These are phyloP conservation scores for Hirtodrosophila alboralis DNA, from an alignment of 2,888 invertebrate species.

Conservation along the genomic window DNA sequence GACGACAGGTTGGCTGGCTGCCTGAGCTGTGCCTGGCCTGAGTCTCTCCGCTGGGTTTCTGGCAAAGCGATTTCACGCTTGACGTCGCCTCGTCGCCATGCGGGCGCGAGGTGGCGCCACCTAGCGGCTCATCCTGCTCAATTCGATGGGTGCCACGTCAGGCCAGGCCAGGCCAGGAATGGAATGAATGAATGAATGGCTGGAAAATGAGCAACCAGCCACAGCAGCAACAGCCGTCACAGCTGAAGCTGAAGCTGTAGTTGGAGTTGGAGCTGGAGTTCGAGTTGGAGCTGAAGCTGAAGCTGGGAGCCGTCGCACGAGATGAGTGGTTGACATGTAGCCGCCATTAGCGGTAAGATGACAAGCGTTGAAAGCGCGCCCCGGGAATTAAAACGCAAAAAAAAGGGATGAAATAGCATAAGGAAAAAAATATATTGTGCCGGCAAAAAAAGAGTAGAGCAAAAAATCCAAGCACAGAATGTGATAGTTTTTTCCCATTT, in stretches of 20 bases:
- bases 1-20: slow-evolving; percentile 71
- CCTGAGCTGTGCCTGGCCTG: slow-evolving; percentile 23
- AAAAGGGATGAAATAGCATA: slow-evolving; percentile 12
- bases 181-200: slow-evolving; percentile 60
- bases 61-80: slow-evolving; percentile 77
- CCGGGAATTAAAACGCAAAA: slow-evolving; percentile 71
- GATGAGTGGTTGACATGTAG: slow-evolving; percentile 80
- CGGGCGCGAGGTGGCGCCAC: slow-evolving; percentile 63
- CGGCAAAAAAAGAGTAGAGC: slow-evolving; percentile 32
- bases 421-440: slow-evolving; percentile 6
- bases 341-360: slow-evolving; percentile 80
- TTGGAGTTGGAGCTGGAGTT: slow-evolving; percentile 1
- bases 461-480: no score
- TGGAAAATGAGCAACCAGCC: slow-evolving; percentile 61
- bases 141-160: slow-evolving; percentile 21
- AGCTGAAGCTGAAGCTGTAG: slow-evolving; percentile 2
- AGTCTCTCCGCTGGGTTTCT: slow-evolving; percentile 32
- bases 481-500: slow-evolving; percentile 62
- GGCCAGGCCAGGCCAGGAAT: slow-evolving; percentile 31
- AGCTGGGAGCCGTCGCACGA: no score
- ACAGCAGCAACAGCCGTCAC: background rate
- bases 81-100: slow-evolving; percentile 54
- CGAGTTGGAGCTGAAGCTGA: slow-evolving; percentile 15
- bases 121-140: slow-evolving; percentile 55
- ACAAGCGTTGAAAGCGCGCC: slow-evolving; percentile 77